Conservation (phyloP, 2,888 invertebrate genomes). For the Digitonthophagus gazella region DNA sequence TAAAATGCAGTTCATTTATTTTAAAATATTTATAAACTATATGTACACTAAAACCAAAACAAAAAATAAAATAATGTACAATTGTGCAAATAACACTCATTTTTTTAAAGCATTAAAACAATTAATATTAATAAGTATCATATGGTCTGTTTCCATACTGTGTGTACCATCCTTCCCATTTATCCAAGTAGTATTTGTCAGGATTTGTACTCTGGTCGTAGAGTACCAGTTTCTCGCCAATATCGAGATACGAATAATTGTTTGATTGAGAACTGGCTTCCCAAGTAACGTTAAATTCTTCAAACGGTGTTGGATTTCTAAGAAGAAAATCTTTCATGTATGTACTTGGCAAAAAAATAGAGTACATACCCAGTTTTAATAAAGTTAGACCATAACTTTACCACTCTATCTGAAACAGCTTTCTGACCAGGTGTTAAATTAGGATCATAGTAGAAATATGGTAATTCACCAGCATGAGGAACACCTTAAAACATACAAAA, state of each 20-base stretch:
- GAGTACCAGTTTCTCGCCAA: slow-evolving; percentile 26
- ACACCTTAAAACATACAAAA: slow-evolving; percentile 27
- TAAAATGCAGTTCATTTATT: too few relatives aligned
- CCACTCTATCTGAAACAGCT: background rate
- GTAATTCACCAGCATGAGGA: slow-evolving; percentile 33
- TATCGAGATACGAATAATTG: too few relatives aligned
- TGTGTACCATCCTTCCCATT: too few relatives aligned
- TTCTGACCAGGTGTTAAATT: too few relatives aligned
- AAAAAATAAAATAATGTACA: too few relatives aligned
- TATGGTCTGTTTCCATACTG: slow-evolving; percentile 37
- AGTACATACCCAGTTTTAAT: too few relatives aligned
- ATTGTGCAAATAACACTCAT: too few relatives aligned
- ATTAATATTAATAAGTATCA: slow-evolving; percentile 38
- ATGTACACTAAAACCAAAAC: too few relatives aligned
- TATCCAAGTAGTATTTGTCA: too few relatives aligned
- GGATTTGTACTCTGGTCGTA: slow-evolving; percentile 28
- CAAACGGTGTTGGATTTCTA: slow-evolving; percentile 18
- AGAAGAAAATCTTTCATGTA: background rate
- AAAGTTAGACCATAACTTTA: slow-evolving; percentile 2
- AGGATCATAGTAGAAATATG: slow-evolving; percentile 29
- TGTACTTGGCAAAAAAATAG: background rate
- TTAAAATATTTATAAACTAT: too few relatives aligned
- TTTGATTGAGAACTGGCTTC: slow-evolving; percentile 24
- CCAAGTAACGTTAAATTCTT: slow-evolving; percentile 33
- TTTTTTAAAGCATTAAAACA: too few relatives aligned